Percentiles rank a stretch among this genome's conserved stretches.
phyloP scores from a whole-genome alignment of 30 jellyfish, hydroid and myxozoan genomes.

The Chironex yamaguchii region DNA sequence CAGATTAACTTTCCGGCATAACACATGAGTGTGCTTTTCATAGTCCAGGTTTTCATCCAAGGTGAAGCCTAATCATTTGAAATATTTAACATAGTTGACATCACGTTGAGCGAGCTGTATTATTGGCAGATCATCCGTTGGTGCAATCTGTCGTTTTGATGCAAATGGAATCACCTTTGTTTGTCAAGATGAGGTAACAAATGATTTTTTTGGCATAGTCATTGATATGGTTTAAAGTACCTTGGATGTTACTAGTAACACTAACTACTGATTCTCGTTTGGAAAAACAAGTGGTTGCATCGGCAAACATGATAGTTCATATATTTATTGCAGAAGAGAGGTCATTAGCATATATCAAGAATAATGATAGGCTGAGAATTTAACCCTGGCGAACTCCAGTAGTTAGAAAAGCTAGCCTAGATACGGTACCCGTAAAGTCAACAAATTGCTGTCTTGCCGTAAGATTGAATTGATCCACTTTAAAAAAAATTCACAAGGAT shows the following conservation, averaged over 20 bases:
- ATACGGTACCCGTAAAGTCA: constrained; percentile 22
- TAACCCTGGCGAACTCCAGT: constrained; percentile 77
- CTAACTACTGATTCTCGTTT: background rate
- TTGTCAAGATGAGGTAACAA: constrained; percentile 39
- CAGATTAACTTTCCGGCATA: constrained; percentile 20
- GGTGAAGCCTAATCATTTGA: background rate
- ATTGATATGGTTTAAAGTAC: constrained; percentile 12
- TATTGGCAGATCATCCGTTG: background rate
- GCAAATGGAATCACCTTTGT: background rate
- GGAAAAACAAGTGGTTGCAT: constrained; percentile 31
- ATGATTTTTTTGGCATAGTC: constrained; percentile 19
- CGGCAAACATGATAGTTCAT: constrained; percentile 16
- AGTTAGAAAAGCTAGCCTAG: constrained; percentile 3
- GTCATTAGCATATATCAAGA: constrained; percentile 6
- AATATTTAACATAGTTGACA: background rate
- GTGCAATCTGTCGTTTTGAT: background rate
- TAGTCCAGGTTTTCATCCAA: background rate
- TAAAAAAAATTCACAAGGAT: constrained; percentile 2
- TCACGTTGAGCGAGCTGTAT: background rate
- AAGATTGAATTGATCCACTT: constrained; percentile 20
- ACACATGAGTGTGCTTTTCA: background rate
- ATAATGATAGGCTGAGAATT: constrained; percentile 53
- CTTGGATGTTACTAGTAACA: constrained; percentile 33
- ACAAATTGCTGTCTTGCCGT: constrained; percentile 36
- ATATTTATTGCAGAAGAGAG: background rate